Percentiles rank a stretch among this genome's conserved stretches.
These are phyloP conservation scores for Furcifer pardalis DNA, from an alignment of 2,797 vertebrate genomes.

Conservation along the genomic window DNA sequence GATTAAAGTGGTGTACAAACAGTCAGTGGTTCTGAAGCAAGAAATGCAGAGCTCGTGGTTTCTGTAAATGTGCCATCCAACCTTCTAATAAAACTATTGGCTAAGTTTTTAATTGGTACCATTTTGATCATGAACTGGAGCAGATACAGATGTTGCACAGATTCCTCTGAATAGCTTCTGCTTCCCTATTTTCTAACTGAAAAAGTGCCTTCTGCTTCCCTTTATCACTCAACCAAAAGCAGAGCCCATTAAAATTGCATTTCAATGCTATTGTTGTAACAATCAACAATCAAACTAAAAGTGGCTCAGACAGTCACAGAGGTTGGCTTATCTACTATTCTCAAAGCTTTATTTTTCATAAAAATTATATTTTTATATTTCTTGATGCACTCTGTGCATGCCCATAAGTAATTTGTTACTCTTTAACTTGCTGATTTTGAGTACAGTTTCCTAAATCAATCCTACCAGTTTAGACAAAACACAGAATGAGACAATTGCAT, in stretches of 20 bases:
- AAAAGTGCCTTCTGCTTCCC: not conserved
- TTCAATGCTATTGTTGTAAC: not conserved
- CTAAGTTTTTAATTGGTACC: not conserved
- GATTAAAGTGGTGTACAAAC: no score
- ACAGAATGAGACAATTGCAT: constrained; percentile 79
- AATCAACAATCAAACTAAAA: constrained; percentile 36
- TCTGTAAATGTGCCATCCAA: not conserved
- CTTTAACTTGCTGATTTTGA: constrained; percentile 69
- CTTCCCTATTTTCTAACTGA: not conserved
- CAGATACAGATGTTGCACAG: not conserved
- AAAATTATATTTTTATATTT: constrained; percentile 43
- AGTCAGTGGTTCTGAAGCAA: no score
- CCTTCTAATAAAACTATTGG: not conserved
- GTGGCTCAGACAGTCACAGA: not conserved
- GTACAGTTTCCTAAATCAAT: constrained; percentile 74
- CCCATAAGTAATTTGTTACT: constrained; percentile 53
- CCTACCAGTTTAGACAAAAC: constrained; percentile 66
- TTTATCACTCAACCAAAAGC: not conserved
- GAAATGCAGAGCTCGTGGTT: not conserved
- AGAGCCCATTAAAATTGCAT: not conserved
- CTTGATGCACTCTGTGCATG: constrained; percentile 24
- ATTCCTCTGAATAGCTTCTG: not conserved
- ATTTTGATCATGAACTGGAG: not conserved
- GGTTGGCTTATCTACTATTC: constrained; percentile 32
- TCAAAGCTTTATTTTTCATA: constrained; percentile 35